These are phyloP conservation scores for Cherax quadricarinatus DNA, from an alignment of 1,140 invertebrate species.

Conservation along the genomic window DNA sequence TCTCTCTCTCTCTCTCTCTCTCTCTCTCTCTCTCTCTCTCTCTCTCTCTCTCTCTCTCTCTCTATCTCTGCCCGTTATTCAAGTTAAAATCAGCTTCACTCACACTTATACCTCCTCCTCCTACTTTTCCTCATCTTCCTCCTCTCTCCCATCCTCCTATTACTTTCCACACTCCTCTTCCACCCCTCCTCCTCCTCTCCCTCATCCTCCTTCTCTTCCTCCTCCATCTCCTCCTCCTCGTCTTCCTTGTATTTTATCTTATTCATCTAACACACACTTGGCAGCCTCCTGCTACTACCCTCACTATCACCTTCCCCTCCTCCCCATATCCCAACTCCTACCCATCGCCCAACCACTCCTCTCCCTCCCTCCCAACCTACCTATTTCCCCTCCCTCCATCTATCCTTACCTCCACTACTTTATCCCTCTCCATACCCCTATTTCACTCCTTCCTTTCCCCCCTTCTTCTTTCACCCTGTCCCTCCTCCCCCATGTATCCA, in stretches of 20 bases:
- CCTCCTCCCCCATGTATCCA: background rate
- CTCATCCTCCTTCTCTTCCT: background rate
- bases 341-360: too few species aligned
- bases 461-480: background rate
- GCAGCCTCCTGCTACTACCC: background rate
- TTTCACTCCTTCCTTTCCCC: too few species aligned
- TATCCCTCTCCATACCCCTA: too few species aligned
- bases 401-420: background rate
- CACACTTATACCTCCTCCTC: too few species aligned
- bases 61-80: too few species aligned
- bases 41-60: too few species aligned
- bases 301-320: background rate
- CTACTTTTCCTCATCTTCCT: background rate
- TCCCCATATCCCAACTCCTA: background rate
- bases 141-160: background rate
- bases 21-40: too few species aligned
- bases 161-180: background rate
- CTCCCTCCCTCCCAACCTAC: too few species aligned
- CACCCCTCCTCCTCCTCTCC: background rate
- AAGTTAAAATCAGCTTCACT: too few species aligned
- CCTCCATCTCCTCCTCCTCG: background rate
- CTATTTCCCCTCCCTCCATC: background rate
- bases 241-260: too few species aligned
- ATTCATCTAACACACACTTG: background rate
- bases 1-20: too few species aligned